Conservation (phyloP, 1,140 invertebrate species). For the Solen grandis region DNA sequence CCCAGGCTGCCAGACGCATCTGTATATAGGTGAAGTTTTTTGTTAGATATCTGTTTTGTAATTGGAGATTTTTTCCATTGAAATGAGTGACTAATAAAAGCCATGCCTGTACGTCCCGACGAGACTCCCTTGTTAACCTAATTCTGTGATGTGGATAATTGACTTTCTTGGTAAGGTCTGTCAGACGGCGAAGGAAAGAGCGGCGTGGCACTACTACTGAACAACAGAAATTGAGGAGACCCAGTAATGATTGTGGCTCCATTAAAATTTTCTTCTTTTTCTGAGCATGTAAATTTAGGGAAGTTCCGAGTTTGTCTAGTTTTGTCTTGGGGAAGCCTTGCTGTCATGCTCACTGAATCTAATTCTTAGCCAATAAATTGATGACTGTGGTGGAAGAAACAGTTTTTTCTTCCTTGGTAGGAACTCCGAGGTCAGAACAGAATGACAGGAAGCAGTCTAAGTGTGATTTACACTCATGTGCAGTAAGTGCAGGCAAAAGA, state of each 20-base stretch:
- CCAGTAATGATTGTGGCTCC: slow-evolving; percentile 43
- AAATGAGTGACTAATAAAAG: slow-evolving; percentile 34
- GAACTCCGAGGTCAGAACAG: slow-evolving; percentile 24
- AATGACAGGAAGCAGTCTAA: slow-evolving; percentile 13
- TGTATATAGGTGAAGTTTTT: slow-evolving; percentile 32
- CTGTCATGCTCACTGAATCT: neutral
- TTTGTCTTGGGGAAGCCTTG: neutral
- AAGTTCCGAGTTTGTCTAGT: neutral
- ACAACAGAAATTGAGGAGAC: slow-evolving; percentile 43
- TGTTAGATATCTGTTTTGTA: neutral
- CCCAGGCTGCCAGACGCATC: slow-evolving; percentile 37
- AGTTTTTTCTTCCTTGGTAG: slow-evolving; percentile 23
- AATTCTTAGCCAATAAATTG: neutral
- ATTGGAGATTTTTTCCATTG: slow-evolving; percentile 51
- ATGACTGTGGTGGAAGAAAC: neutral
- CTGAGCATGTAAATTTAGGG: neutral
- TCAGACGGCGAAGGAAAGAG: slow-evolving; percentile 40
- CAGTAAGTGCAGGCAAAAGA: slow-evolving; percentile 15
- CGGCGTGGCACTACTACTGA: slow-evolving; percentile 45
- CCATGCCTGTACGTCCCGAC: slow-evolving; percentile 25
- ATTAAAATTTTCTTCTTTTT: neutral
- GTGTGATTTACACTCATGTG: neutral
- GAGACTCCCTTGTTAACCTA: slow-evolving; percentile 4
- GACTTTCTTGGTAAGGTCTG: slow-evolving; percentile 41
- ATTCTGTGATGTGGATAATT: slow-evolving; percentile 43